Base-by-base conservation (phyloP, 2,797 vertebrate species). In the Poecilia velifera region DNA sequence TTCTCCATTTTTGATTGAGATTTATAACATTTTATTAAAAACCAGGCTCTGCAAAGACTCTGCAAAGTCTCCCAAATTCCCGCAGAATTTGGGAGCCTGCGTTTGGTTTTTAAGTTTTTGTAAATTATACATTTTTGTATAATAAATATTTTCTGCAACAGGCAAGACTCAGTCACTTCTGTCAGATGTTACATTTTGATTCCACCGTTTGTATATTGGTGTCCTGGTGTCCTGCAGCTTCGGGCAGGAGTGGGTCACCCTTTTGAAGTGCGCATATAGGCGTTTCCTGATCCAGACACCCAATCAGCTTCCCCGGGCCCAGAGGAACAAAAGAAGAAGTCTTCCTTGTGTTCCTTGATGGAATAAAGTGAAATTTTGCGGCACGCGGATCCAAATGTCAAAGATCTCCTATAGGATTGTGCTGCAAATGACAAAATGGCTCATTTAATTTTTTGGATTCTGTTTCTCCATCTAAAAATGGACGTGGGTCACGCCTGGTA, bases 251-350 rank as follows among this genome's bases (percentile, higher is more conserved):
- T 73, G 73, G 79, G 72, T 70, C 68, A n/a, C 13, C 73, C 94
- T 95, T 76, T 96, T 96, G 95, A 96, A 92, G 93, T 95, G 88
- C 87, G 85, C 84, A 90, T 91, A 90, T 72, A 94, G 96, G 96
- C 94, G 95, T 95, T 95, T 94, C 95, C 90, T 87, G 43, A 84
- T 77, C 14, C 74, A 64, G 74, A 87, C 85, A 41, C 34, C 95
- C 95, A 95, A 95, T 95, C 92, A 93, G 89, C 83, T 81, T 31
- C 18, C 73, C 82, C 12, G 6, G 76, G 68, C 41, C 75, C 68
- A 72, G n/a, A 7, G 76, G 72, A 77, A 89, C 90, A 94, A 93
- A 45, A 94, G 87, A 77, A 86, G 82, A 91, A 85, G 70, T 84
- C 46, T 45, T 74, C 77, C 84, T 82, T 93, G 92, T 92, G 89